Evolutionary conservation across 2,888 invertebrate genomes (phyloP).

Genomic region (Hanleya hanleyi): DNA sequence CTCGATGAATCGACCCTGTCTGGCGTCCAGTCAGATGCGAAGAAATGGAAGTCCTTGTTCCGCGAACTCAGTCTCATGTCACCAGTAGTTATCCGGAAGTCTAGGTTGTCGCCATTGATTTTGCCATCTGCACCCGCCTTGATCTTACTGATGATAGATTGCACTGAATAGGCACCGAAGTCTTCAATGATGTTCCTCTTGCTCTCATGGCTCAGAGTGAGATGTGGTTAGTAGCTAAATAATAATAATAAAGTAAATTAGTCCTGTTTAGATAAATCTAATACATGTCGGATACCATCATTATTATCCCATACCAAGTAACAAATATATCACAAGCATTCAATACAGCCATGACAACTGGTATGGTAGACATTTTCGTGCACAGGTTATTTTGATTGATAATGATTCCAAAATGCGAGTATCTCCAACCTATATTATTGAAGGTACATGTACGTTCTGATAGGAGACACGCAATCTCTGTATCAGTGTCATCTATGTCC

Average conservation of each 20-base stretch:
- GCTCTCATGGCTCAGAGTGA: conserved; percentile 14
- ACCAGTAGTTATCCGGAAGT: conserved; percentile 29
- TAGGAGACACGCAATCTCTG: too few relatives aligned
- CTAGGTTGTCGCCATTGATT: conserved; percentile 32
- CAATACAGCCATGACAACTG: too few relatives aligned
- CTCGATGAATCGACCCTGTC: neutral
- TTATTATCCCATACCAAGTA: too few relatives aligned
- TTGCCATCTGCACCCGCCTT: conserved; percentile 21
- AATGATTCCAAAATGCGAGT: too few relatives aligned
- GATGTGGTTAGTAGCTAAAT: conserved; percentile 13
- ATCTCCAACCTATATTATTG: too few relatives aligned
- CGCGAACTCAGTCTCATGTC: conserved; percentile 27
- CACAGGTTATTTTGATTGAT: too few relatives aligned
- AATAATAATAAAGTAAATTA: neutral
- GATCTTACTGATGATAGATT: conserved; percentile 1
- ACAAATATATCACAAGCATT: too few relatives aligned
- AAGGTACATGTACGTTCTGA: too few relatives aligned
- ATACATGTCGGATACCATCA: too few relatives aligned
- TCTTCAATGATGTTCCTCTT: neutral
- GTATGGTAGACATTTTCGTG: too few relatives aligned
- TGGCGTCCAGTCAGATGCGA: conserved; percentile 21
- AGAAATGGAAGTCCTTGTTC: conserved; percentile 29
- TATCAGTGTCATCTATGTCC: too few relatives aligned
- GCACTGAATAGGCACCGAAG: neutral
- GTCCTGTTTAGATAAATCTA: too few relatives aligned